phyloP scores from a whole-genome alignment of 2,797 vertebrate species.

The Gastrophryne carolinensis region DNA sequence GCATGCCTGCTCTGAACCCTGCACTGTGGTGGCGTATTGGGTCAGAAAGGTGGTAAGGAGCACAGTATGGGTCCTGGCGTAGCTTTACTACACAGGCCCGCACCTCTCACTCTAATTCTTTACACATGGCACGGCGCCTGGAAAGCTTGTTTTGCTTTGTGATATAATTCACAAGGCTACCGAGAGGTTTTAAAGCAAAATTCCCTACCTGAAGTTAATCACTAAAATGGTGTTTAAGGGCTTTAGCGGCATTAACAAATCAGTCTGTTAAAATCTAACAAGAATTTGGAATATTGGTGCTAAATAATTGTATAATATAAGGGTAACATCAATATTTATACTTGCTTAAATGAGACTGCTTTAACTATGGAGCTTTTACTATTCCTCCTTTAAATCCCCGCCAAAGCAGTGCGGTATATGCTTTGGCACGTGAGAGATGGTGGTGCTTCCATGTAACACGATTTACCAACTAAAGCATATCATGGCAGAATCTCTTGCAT shows the following conservation, averaged over 20 bases:
- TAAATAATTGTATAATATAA: too few relatives aligned
- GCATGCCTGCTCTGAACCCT: not conserved
- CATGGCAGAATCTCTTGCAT: too few relatives aligned
- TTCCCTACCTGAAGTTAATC: not conserved
- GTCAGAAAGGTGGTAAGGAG: not conserved
- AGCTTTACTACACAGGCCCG: slow-evolving; percentile 9
- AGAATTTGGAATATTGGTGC: not conserved
- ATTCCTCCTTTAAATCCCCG: too few relatives aligned
- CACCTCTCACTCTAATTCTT: not conserved
- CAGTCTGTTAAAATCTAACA: not conserved
- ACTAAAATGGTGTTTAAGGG: not conserved
- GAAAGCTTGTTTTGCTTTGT: slow-evolving; percentile 21
- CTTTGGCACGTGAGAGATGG: too few relatives aligned
- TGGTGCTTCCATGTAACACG: too few relatives aligned
- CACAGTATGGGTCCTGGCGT: slow-evolving; percentile 1
- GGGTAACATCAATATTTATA: too few relatives aligned
- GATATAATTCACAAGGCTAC: slow-evolving; percentile 9
- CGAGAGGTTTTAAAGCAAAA: not conserved
- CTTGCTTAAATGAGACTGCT: too few relatives aligned
- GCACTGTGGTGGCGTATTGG: not conserved
- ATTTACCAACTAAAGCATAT: too few relatives aligned
- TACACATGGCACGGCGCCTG: slow-evolving; percentile 20
- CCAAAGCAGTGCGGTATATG: too few relatives aligned
- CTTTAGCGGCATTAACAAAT: not conserved
- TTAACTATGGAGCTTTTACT: too few relatives aligned